Conservation (phyloP, 2,797 vertebrate genomes). For the Pagetopsis macropterus region DNA sequence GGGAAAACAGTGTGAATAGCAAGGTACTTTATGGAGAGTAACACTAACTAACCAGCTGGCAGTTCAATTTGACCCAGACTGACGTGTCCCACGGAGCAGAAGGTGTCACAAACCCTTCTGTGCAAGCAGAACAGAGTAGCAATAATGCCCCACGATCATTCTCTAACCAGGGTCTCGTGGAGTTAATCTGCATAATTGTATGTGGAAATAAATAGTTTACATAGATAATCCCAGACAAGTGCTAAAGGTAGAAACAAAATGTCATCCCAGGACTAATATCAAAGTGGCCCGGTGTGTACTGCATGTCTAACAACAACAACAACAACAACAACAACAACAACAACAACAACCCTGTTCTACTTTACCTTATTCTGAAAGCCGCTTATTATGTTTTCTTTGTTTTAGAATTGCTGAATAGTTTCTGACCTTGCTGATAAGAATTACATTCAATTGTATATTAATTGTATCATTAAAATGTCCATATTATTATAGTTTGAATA, state of each 20-base stretch:
- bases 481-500: slow-evolving; percentile 18
- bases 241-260: not conserved
- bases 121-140: not conserved
- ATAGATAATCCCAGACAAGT: slow-evolving; percentile 9
- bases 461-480: slow-evolving; percentile 6
- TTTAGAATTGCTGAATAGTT: not conserved
- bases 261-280: not conserved
- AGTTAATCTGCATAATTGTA: slow-evolving; percentile 6
- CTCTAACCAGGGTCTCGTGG: slow-evolving; percentile 1
- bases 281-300: not conserved
- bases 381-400: not conserved
- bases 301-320: no score
- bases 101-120: not conserved
- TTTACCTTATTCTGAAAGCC: not conserved
- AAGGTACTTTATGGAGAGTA: not conserved
- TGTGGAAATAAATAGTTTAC: not conserved
- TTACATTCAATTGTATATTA: not conserved
- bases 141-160: not conserved
- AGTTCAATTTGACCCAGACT: not conserved
- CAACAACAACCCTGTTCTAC: no score
- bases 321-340: no score
- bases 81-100: slow-evolving; percentile 1
- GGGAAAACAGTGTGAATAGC: not conserved
- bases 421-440: not conserved
- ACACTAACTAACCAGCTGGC: not conserved